Percentiles rank a stretch among this genome's conserved stretches.
Evolutionary conservation across 2,888 invertebrate genomes (phyloP).

Genomic region (Acleris literana): DNA sequence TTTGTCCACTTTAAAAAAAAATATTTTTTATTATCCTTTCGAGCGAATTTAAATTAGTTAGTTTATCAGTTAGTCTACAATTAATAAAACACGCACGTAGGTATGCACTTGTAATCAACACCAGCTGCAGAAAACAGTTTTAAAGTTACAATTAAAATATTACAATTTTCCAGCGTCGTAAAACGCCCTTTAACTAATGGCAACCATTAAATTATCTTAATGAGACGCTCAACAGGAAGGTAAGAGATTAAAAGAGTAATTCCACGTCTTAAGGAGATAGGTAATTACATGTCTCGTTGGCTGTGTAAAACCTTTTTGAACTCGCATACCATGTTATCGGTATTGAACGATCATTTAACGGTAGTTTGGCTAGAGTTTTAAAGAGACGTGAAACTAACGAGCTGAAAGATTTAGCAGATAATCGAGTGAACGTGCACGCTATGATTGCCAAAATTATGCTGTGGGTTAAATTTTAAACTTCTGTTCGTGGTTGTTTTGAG

Average conservation of each 20-base stretch:
- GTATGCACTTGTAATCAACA: no score
- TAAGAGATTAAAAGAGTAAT: constrained; percentile 26
- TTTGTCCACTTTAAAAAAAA: no score
- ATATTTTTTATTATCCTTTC: no score
- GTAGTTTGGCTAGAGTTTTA: constrained; percentile 7
- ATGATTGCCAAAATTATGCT: neutral
- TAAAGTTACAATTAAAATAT: neutral
- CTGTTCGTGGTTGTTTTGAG: no score
- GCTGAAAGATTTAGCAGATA: constrained; percentile 19
- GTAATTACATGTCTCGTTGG: constrained; percentile 28
- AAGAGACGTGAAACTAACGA: constrained; percentile 19
- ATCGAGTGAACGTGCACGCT: constrained; percentile 9
- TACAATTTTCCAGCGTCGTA: constrained; percentile 4
- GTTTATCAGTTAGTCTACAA: no score
- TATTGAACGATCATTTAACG: neutral
- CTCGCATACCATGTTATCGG: neutral
- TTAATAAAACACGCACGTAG: no score
- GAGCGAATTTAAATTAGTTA: no score
- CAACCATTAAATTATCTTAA: constrained; percentile 27
- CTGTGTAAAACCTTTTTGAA: constrained; percentile 6
- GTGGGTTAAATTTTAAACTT: no score
- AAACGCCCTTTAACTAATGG: constrained; percentile 16
- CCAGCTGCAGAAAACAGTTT: neutral
- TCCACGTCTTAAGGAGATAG: constrained; percentile 22
- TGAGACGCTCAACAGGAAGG: constrained; percentile 21